Base-by-base conservation (phyloP, 1,140 invertebrate species). In the Micrasema longulum region DNA sequence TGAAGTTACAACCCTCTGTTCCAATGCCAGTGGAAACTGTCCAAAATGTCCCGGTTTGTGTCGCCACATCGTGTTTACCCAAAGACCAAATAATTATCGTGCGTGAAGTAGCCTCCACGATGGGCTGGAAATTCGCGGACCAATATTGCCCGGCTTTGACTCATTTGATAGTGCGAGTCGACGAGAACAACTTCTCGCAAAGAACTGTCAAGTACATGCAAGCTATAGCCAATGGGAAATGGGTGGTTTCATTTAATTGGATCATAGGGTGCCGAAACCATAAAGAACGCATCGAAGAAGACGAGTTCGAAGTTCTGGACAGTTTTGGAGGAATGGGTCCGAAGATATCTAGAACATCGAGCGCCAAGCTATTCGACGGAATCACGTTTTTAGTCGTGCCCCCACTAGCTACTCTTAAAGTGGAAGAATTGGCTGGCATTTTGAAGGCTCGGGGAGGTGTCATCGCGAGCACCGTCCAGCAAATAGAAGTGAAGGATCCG, bases 151-250 rank as follows among this genome's bases (percentile, higher is more conserved):
- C 75, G 9, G 78, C 80, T n/a, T 47, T 84, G 41, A 83, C 82
- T n/a, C 83, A 84, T 77, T 73, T 84, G 11, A 79, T 84, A 47
- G 80, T 84, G 10, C 77, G 77, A 26, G 82, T 83, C 1, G 82
- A 84, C 72, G 80, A 84, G 50, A 78, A 82, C 20, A 81, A 81
- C 38, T 80, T 77, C 70, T 79, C 80, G 14, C 80, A 83, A 75
- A 80, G 83, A 82, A 83, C 81, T 5, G 79, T 83, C 5, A 84
- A 84, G 64, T 84, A 80, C 52, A 80, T 84, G 76, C 79, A 79
- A 23, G 81, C 83, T 5, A 62, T 84, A 31, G 81, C 83, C 5
- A 77, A 78, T 4, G 77, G 78, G 0, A 80, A 79, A 63, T 84
- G 82, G 82, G 81, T 84, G 20, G 77, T 84, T 2, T 78, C 79